Base-by-base conservation (phyloP, 2,888 invertebrate genomes). In the Drosophila mimica region DNA sequence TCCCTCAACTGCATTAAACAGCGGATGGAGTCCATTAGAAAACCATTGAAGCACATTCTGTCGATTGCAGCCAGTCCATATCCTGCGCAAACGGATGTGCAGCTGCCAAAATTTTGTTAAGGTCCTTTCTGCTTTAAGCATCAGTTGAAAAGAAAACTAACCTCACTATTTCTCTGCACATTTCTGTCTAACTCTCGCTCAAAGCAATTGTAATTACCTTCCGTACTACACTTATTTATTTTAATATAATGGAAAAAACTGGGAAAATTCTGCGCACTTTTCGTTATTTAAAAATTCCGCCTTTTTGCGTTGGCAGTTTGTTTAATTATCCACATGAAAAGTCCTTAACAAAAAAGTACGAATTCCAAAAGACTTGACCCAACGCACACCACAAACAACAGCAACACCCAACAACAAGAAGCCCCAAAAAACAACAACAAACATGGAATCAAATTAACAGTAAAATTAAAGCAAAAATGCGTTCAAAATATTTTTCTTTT, bases 1-100 rank as follows among this genome's bases (percentile, higher is more conserved):
- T 46, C 46, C 20, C 4, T 25, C 20, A 8, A 25, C 28, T 85
- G 88, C 83, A 88, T 85, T 89, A 89, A 85, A 88, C 71, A 78
- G 90, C 90, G 88, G 90, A 86, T 85, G 72, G 70, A 90, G 90
- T 87, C 87, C 87, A 87, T 87, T 87, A 90, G 87, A 90, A 87
- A 87, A 78, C 80, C 86, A 87, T 87, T 87, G 90, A 87, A 87
- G 89, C 90, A 86, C 89, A 89, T 87, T 88, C 80, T 82, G 89
- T 83, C 89, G 87, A 90, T 90, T 88, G 87, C 90, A 90, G 86
- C 74, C 71, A 72, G 72, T 84, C 56, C 73, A 85, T 72, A 89
- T 85, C 79, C 89, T 72, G 82, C 30, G 67, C 62, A 64, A 54
- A 54, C 70, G 88, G 82, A 74, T 77, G 74, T 81, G 71, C 88